phyloP scores from a whole-genome alignment of 2,888 invertebrate genomes.

The Lymantria monacha region DNA sequence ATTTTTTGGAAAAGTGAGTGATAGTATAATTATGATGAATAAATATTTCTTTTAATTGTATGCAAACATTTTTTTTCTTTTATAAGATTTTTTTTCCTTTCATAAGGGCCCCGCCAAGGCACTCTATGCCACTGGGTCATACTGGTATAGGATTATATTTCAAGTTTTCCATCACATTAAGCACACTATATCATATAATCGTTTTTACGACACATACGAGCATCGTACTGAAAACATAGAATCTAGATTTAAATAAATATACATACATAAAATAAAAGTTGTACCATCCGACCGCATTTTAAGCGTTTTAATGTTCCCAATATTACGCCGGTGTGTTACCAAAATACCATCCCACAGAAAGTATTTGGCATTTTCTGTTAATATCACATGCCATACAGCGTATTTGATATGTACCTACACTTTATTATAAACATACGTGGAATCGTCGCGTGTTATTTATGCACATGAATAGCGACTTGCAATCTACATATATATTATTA shows the following conservation, averaged over 20 bases:
- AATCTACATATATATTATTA: constrained; percentile 19
- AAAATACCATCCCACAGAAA: constrained; percentile 33
- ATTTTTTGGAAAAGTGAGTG: no score
- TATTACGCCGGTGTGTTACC: constrained; percentile 20
- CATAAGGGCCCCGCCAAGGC: no score
- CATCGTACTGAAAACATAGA: no score
- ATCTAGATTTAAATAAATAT: background rate
- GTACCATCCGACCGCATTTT: constrained; percentile 6
- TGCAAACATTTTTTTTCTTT: no score
- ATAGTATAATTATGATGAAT: no score
- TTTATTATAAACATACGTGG: constrained; percentile 41
- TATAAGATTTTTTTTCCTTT: no score
- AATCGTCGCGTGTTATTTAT: constrained; percentile 37
- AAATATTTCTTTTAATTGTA: no score
- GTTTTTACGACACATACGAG: no score
- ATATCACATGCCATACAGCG: constrained; percentile 29
- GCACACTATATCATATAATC: no score
- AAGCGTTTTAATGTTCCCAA: constrained; percentile 22
- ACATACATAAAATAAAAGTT: background rate
- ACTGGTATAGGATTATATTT: no score
- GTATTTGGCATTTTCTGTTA: constrained; percentile 32
- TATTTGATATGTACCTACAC: constrained; percentile 32
- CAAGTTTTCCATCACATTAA: no score
- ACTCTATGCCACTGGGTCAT: no score
- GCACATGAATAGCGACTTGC: constrained; percentile 18